phyloP scores from a whole-genome alignment of 2,888 invertebrate genomes.

The Andrena hattorfiana region DNA sequence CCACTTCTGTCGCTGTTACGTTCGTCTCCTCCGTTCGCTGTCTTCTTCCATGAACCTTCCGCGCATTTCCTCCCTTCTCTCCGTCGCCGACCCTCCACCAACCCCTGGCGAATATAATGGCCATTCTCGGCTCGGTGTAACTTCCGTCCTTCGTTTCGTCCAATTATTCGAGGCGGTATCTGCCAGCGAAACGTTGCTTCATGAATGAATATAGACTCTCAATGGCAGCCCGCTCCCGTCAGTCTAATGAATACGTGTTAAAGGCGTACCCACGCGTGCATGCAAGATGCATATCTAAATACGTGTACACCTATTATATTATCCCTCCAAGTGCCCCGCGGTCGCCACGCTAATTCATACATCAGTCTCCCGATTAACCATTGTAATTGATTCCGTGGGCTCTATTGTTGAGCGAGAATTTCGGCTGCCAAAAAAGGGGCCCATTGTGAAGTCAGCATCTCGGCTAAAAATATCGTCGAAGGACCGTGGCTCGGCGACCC shows the following conservation, averaged over 20 bases:
- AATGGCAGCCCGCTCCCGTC: constrained; percentile 33
- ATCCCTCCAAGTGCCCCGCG: constrained; percentile 8
- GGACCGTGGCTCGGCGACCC: not conserved
- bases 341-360: not conserved
- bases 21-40: no score
- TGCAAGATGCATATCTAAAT: constrained; percentile 53
- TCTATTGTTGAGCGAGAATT: constrained; percentile 37
- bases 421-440: constrained; percentile 15
- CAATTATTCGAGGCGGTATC: constrained; percentile 44
- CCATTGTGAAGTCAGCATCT: constrained; percentile 11
- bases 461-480: constrained; percentile 1
- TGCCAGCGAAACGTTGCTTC: constrained; percentile 25
- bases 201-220: constrained; percentile 44
- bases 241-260: constrained; percentile 41
- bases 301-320: constrained; percentile 15
- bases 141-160: constrained; percentile 4
- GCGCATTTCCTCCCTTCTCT: no score
- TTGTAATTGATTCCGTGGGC: constrained; percentile 40
- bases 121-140: not conserved
- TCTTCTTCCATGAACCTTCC: no score
- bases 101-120: not conserved
- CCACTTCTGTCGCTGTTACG: no score
- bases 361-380: constrained; percentile 24
- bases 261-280: constrained; percentile 34
- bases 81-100: no score